Base-by-base conservation (phyloP, 2,797 vertebrate genomes). In the Sphaeramia orbicularis region DNA sequence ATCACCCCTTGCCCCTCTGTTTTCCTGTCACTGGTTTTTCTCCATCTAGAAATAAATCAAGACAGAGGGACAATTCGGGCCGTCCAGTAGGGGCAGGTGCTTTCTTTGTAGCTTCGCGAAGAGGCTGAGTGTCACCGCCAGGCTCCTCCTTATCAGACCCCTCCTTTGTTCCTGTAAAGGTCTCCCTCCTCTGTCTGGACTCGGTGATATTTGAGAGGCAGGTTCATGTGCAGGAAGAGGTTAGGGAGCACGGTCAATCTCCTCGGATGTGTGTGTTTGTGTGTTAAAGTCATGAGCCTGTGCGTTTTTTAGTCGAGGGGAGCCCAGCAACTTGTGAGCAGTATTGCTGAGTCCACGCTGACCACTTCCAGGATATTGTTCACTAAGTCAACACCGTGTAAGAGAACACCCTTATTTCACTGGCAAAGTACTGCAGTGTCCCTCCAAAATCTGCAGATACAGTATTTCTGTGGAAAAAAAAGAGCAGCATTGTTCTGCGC, bases 181-280 rank as follows among this genome's bases (percentile, higher is more conserved):
- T 91, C 87, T 84, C 72, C 55, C 75, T 82, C 65, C 78, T 74
- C 68, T 74, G 76, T 67, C 75, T 86, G 83, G 76, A 87, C 75
- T 87, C 86, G 61, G 83, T 86, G 90, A 90, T 91, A 91, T 91
- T 90, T 91, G 85, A 90, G 86, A 87, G 58, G 65, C 67, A 72
- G 69, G 68, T 71, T 42, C 1, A 14, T 53, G 60, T 63, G 63
- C 75, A 79, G 74, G 63, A 79, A 76, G 76, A 24, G 82, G 84
- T 87, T 80, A 86, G 70, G 83, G 86, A 83, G 64, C 84, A 67
- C n/a, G 48, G 70, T 53, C 78, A 65, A 53, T 80, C 61, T 62
- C 65, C 53, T 42, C 66, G 81, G 30, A 71, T 67, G 61, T 45
- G 19, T 68, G 64, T 54, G 42, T 74, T 14, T 53, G 58, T 65